Conservation (phyloP, 2,888 invertebrate genomes). For the Palloptera scutellata region DNA sequence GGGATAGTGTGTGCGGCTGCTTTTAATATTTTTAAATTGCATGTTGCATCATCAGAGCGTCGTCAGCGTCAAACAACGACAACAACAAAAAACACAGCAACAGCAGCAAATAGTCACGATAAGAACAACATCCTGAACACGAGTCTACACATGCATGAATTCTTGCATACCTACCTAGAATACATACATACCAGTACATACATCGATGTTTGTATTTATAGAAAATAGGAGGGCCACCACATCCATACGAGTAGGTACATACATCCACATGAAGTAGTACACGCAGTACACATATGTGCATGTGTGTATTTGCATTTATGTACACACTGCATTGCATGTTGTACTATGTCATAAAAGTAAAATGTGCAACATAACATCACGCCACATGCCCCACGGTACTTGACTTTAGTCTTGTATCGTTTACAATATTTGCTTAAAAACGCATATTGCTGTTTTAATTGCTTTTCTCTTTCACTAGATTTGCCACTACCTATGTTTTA, state of each 20-base stretch:
- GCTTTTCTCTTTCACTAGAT: slow-evolving; percentile 9
- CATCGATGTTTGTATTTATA: neutral
- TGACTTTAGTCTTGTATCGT: slow-evolving; percentile 9
- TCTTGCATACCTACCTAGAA: neutral
- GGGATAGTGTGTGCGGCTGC: slow-evolving; percentile 1
- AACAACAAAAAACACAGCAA: neutral
- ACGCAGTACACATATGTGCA: too few species aligned
- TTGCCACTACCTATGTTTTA: neutral
- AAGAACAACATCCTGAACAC: neutral
- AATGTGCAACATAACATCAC: slow-evolving; percentile 4
- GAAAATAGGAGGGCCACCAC: slow-evolving; percentile 12
- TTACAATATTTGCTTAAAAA: slow-evolving; percentile 23
- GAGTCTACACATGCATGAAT: neutral
- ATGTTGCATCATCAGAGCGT: slow-evolving; percentile 29
- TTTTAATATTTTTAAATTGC: slow-evolving; percentile 20
- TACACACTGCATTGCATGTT: neutral
- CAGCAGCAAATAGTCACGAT: neutral
- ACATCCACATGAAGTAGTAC: neutral
- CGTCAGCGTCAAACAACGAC: neutral
- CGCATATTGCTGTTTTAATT: slow-evolving; percentile 24
- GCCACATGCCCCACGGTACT: slow-evolving; percentile 14
- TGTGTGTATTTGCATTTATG: too few species aligned
- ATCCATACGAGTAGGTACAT: too few species aligned
- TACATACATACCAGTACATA: neutral
- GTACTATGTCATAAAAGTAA: neutral